Evolutionary conservation across 1,140 invertebrate genomes (phyloP).

Genomic region (Callitettix versicolor): DNA sequence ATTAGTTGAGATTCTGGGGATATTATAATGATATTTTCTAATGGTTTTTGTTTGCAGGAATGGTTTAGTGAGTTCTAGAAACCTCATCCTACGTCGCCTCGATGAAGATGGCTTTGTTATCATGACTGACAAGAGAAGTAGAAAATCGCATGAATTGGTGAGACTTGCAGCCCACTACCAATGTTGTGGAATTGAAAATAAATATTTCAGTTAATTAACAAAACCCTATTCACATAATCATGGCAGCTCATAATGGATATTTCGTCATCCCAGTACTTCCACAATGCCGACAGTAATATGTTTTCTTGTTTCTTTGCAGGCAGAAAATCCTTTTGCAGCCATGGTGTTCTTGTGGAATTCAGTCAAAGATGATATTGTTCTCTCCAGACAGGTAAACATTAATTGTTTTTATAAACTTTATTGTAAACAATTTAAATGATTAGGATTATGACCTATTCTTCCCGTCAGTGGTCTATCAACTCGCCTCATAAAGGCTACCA

Average conservation of each 20-base stretch:
- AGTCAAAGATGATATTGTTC: constrained; percentile 30
- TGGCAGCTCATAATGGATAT: not conserved
- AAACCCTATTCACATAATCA: not conserved
- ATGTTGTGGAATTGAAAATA: not conserved
- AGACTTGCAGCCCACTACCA: constrained; percentile 19
- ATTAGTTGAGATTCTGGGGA: too few species aligned
- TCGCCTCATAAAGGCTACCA: too few species aligned
- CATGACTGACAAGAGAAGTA: constrained; percentile 37
- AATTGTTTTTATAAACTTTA: too few species aligned
- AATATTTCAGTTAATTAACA: not conserved
- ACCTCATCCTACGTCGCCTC: constrained; percentile 34
- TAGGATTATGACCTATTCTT: too few species aligned
- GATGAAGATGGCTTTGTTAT: constrained; percentile 40
- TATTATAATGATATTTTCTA: too few species aligned
- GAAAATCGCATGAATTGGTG: constrained; percentile 39
- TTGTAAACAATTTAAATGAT: too few species aligned
- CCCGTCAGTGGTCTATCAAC: too few species aligned
- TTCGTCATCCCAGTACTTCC: too few species aligned
- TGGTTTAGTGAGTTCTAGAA: constrained; percentile 35
- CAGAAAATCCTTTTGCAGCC: constrained; percentile 35
- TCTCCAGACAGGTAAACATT: constrained; percentile 33
- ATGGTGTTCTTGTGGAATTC: constrained; percentile 40
- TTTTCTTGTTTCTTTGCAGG: constrained; percentile 25
- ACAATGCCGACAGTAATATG: too few species aligned
- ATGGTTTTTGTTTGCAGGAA: constrained; percentile 32